Evolutionary conservation across 2,888 invertebrate species (phyloP).

Genomic region (Amphipoea oculea): DNA sequence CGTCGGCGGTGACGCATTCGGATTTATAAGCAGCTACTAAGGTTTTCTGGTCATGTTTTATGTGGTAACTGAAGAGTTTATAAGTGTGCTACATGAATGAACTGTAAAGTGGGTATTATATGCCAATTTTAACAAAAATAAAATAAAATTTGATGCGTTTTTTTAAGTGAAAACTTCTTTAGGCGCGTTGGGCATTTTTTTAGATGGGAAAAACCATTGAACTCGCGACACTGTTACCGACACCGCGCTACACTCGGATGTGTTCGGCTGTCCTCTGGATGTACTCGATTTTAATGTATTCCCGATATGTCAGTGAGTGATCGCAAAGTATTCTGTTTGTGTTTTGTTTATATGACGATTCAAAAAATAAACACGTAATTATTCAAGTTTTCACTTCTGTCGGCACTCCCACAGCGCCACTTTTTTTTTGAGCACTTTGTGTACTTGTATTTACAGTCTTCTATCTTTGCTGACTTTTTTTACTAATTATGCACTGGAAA

Average conservation of each 20-base stretch:
- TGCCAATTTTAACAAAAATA: background rate
- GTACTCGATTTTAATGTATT: too few relatives aligned
- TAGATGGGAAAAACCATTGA: too few relatives aligned
- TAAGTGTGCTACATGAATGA: background rate
- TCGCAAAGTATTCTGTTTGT: too few relatives aligned
- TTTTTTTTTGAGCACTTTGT: background rate
- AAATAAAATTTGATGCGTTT: background rate
- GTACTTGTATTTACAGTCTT: background rate
- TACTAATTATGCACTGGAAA: background rate
- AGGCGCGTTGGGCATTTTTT: too few relatives aligned
- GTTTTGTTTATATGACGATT: too few relatives aligned
- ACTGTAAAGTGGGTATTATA: background rate
- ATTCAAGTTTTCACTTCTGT: too few relatives aligned
- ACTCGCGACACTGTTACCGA: too few relatives aligned
- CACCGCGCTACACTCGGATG: too few relatives aligned
- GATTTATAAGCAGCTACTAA: slow-evolving; percentile 24
- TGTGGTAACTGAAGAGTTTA: background rate
- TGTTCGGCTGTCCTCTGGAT: too few relatives aligned
- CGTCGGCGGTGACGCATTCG: slow-evolving; percentile 24
- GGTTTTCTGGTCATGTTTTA: slow-evolving; percentile 11
- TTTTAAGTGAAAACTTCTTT: background rate
- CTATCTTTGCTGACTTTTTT: background rate
- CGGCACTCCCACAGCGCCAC: too few relatives aligned
- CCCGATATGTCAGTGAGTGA: too few relatives aligned
- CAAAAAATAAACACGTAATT: too few relatives aligned